Conservation (phyloP, 1,140 invertebrate species). For the Conopomorpha cramerella region DNA sequence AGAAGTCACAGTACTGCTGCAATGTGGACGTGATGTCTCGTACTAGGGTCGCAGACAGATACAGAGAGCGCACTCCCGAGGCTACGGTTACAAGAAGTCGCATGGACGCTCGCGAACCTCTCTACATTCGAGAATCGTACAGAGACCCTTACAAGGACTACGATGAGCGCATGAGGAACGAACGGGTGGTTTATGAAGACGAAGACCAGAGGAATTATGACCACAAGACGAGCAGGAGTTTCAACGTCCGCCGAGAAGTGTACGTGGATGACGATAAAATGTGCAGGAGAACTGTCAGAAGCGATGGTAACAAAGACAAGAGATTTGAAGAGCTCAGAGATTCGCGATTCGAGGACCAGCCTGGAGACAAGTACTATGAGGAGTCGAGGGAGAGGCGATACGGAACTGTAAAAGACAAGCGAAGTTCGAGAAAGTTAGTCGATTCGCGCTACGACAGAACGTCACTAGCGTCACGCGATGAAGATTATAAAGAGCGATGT, state of each 20-base stretch:
- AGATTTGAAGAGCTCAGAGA: no score
- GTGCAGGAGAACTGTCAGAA: constrained; percentile 22
- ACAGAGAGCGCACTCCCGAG: constrained; percentile 17
- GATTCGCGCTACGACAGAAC: constrained; percentile 27
- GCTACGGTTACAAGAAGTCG: constrained; percentile 15
- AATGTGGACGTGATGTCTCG: no score
- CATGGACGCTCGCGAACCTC: not conserved
- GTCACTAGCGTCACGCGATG: constrained; percentile 31
- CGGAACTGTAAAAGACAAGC: not conserved
- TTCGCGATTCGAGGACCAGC: no score
- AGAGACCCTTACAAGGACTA: not conserved
- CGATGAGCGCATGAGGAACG: constrained; percentile 6
- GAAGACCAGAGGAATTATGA: constrained; percentile 8
- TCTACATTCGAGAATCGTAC: not conserved
- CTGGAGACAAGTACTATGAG: constrained; percentile 36
- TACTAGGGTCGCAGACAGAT: constrained; percentile 15
- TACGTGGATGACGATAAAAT: constrained; percentile 15
- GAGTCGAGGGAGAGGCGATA: no score
- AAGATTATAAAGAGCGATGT: constrained; percentile 28
- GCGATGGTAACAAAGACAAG: constrained; percentile 23
- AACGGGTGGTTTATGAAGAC: constrained; percentile 8
- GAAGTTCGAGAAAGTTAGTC: constrained; percentile 11
- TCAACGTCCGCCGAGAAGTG: constrained; percentile 25
- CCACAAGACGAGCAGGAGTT: constrained; percentile 37
- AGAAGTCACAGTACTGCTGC: no score